Evolutionary conservation across 2,797 vertebrate genomes (phyloP), one percentile per base, ranked within the genome.

Genomic region (Ataeniobius toweri): DNA sequence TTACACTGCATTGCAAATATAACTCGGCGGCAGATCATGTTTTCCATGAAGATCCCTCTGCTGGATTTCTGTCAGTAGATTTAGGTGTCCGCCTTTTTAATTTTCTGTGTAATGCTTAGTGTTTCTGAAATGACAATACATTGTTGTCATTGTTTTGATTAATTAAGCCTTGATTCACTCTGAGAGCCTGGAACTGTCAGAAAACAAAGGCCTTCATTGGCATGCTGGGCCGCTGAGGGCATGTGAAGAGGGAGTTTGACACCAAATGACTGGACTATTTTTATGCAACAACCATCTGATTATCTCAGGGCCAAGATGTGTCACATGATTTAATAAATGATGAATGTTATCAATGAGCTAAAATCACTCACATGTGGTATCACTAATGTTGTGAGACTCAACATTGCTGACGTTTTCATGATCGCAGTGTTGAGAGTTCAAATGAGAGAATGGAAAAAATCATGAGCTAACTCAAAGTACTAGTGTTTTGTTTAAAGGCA

Each of bases 121-220:
- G 74, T 80, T 51, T 87, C 73, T 67, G 24, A 63, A 48, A 71
- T 75, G 79, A 87, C 89, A 89, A 85, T 81, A 74, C 63, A 78
- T 85, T 80, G 75, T 76, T 67, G 80, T 86, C 77, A 83, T 93
- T 93, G 92, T 90, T 91, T 86, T 76, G 88, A 84, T 94, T 92
- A 90, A 95, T 96, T 92, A 93, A 91, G 85, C 85, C 86, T 94
- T 93, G 88, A 92, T 94, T 92, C 86, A 85, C 84, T 93, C 89
- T 88, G 78, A 82, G 76, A n/a, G 88, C 83, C 87, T 88, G 82
- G 89, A 94, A 94, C 92, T 94, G 94, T 92, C 93, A 93, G 86
- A 75, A 91, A 93, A 95, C 95, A 95, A 95, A 95, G 93, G 90
- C 89, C 86, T 89, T 88, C 80, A 89, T 90, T 93, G 92, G 89